Conservation (phyloP, 2,113 vertebrate species). For the Rhinichthys klamathensis region DNA sequence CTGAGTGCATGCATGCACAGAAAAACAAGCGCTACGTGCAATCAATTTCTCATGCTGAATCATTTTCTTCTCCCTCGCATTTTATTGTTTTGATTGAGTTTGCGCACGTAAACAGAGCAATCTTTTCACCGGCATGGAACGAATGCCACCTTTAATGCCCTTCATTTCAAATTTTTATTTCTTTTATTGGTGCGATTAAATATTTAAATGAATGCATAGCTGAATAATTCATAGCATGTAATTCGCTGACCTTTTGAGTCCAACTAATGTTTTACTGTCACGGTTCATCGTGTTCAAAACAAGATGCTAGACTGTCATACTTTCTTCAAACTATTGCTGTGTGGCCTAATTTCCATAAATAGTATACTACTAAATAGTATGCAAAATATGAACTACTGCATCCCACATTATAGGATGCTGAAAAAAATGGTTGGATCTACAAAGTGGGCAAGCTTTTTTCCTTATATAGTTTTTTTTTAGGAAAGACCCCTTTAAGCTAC, state of each 20-base stretch:
- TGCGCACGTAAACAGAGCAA: not conserved
- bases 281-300: not conserved
- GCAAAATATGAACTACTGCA: not conserved
- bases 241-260: constrained; percentile 47
- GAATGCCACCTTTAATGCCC: constrained; percentile 23
- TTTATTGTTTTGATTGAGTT: constrained; percentile 10
- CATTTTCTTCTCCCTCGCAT: not conserved
- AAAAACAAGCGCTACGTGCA: constrained; percentile 10
- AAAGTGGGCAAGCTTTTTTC: not conserved
- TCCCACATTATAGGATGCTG: not conserved
- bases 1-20: not conserved
- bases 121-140: not conserved
- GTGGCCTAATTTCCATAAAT: not conserved
- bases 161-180: constrained; percentile 31
- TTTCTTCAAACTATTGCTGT: not conserved
- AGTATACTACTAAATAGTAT: not conserved
- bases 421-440: not conserved
- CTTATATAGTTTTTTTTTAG: not conserved
- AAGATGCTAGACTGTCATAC: not conserved
- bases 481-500: too few species aligned
- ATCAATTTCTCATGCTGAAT: constrained; percentile 14
- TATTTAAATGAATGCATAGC: constrained; percentile 35
- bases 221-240: constrained; percentile 49
- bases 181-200: constrained; percentile 35
- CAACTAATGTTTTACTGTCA: constrained; percentile 16